Percentiles rank a stretch among this genome's conserved stretches.
phyloP scores from a whole-genome alignment of 2,797 vertebrate species.

The Acanthis flammea region DNA sequence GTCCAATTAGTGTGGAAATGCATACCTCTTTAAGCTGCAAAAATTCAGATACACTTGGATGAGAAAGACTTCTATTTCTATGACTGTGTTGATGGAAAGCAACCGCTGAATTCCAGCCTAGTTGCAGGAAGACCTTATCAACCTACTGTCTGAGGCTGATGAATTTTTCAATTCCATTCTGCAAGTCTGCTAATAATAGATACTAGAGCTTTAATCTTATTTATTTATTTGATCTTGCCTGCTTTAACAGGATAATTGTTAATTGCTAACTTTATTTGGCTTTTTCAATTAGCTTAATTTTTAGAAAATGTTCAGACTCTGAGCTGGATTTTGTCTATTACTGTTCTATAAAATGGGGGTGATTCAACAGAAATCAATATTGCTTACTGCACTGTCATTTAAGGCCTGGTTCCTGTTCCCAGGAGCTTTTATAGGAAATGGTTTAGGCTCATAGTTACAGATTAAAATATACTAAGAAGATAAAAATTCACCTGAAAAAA shows the following conservation, averaged over 20 bases:
- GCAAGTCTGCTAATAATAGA: slow-evolving; percentile 46
- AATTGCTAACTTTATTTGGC: slow-evolving; percentile 65
- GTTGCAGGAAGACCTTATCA: slow-evolving; percentile 14
- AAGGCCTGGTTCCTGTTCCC: not conserved
- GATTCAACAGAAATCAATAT: slow-evolving; percentile 27
- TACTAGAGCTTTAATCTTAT: slow-evolving; percentile 26
- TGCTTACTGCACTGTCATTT: not conserved
- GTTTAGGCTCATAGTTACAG: not conserved
- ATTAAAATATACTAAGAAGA: not conserved
- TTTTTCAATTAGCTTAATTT: slow-evolving; percentile 66
- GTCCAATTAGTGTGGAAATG: not conserved
- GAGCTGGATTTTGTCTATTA: slow-evolving; percentile 31
- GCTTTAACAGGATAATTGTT: slow-evolving; percentile 54
- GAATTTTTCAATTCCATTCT: slow-evolving; percentile 13
- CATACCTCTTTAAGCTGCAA: not conserved
- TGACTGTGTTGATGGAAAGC: not conserved
- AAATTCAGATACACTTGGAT: not conserved
- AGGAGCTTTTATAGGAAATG: not conserved
- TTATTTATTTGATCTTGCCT: slow-evolving; percentile 53
- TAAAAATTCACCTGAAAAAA: not conserved
- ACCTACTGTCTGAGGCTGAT: not conserved
- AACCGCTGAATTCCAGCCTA: not conserved
- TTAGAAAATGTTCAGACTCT: slow-evolving; percentile 58
- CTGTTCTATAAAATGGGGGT: not conserved
- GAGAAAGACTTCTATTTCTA: not conserved